phyloP scores from a whole-genome alignment of 2,888 invertebrate species.

The Lasius platythorax region DNA sequence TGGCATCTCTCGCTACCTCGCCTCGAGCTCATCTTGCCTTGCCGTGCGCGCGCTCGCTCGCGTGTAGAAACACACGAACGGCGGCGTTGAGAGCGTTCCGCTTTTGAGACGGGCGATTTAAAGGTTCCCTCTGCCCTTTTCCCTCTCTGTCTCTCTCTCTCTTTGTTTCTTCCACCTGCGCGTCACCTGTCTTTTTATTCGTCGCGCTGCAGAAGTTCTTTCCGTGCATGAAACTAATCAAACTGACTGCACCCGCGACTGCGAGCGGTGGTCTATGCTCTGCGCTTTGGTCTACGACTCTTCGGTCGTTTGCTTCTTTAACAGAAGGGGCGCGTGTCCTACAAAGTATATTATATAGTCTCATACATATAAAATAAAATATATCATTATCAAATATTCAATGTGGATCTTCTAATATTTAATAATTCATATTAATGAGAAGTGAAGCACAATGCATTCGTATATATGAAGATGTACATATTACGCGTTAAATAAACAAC shows the following conservation, averaged over 20 bases:
- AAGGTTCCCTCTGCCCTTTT: conserved; percentile 23
- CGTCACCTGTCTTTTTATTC: conserved; percentile 49
- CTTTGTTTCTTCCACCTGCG: conserved; percentile 46
- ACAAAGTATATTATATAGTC: neutral
- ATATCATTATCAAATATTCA: neutral
- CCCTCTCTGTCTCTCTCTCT: neutral
- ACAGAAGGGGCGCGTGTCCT: neutral
- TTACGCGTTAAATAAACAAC: neutral
- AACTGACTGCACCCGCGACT: conserved; percentile 41
- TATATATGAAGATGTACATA: neutral
- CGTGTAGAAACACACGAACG: conserved; percentile 57
- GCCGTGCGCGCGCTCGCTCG: conserved; percentile 62
- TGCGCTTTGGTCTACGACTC: neutral
- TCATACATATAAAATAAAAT: neutral
- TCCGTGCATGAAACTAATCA: conserved; percentile 60
- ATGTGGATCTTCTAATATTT: neutral
- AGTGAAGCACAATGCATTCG: neutral
- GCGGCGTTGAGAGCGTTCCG: conserved; percentile 50
- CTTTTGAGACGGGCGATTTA: conserved; percentile 56
- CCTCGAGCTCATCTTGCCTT: conserved; percentile 67
- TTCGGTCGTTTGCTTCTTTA: neutral
- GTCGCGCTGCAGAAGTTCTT: conserved; percentile 48
- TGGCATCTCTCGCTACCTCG: conserved; percentile 75
- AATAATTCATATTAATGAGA: neutral
- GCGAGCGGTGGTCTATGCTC: conserved; percentile 10